phyloP scores from a whole-genome alignment of 1,140 invertebrate genomes.

The Arion vulgaris region DNA sequence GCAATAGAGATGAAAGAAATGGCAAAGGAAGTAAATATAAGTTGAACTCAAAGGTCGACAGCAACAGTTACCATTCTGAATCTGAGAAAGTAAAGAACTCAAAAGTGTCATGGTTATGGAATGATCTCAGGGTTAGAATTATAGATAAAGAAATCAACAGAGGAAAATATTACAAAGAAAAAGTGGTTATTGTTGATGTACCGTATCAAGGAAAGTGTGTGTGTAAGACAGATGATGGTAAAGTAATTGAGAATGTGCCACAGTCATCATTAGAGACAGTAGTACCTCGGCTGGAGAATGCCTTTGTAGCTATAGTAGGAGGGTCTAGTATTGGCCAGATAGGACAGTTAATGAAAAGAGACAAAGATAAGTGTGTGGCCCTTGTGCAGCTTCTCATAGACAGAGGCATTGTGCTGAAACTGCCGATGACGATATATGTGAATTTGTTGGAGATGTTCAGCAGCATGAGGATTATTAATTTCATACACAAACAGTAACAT shows the following conservation, averaged over 20 bases:
- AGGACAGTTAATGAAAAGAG: conserved; percentile 64
- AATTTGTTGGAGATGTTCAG: conserved; percentile 70
- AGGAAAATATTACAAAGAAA: conserved; percentile 72
- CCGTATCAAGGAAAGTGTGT: conserved; percentile 62
- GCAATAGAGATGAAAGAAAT: background rate
- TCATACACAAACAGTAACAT: background rate
- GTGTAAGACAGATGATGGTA: conserved; percentile 71
- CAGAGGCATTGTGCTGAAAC: conserved; percentile 61
- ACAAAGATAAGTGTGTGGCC: conserved; percentile 65
- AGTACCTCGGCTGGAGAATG: conserved; percentile 66
- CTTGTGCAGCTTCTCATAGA: conserved; percentile 68
- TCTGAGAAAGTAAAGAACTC: background rate
- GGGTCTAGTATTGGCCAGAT: conserved; percentile 70
- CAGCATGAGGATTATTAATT: conserved; percentile 62
- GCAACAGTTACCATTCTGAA: background rate
- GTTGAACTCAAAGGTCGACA: background rate
- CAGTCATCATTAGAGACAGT: conserved; percentile 72
- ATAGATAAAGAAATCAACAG: conserved; percentile 70
- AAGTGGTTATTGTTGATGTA: conserved; percentile 72
- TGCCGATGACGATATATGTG: conserved; percentile 73
- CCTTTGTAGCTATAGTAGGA: conserved; percentile 68
- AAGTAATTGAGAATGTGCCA: conserved; percentile 66
- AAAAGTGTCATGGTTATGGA: conserved; percentile 62
- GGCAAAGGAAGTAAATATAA: background rate
- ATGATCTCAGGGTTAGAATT: conserved; percentile 70